Evolutionary conservation across 2,888 invertebrate genomes (phyloP), one percentile per base, ranked within the genome.

Genomic region (Omphaloscelis lunosa): DNA sequence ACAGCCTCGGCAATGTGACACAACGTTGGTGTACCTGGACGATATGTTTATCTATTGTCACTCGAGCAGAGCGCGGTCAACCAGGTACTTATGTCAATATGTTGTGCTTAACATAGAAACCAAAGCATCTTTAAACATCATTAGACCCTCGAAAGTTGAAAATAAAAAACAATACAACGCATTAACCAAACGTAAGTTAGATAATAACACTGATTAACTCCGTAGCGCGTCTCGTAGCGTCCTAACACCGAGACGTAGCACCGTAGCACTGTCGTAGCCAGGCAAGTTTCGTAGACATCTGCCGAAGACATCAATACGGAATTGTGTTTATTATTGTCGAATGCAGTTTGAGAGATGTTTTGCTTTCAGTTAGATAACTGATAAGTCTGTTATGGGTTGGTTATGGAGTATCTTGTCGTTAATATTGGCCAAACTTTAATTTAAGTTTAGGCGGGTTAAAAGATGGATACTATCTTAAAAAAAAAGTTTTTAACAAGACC

Each of bases 241-340:
- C 77, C 70, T 79, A 78, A 75, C 77, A 72, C 27, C 12, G 23
- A 45, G 41, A 66, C 45, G 71, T 72, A 73, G 41, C 41, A 59
- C 4, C 72, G 86, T 71, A 83, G 83, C 75, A 58, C 2, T 67
- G 79, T 59, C 79, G 86, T 83, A 86, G 80, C 70, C 76, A 88
- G 80, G 58, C 76, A 80, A 83, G 75, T 86, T 83, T 85, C 75
- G 85, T 87, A 85, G 88, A 81, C 88, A 85, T 85, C 85, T 85
- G 85, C 51, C 72, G 72, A 78, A 85, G 87, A 87, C 87, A 82
- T 86, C 81, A 75, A 76, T 75, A 70, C 34, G 29, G 62, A 69
- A 62, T 77, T 75, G 67, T 70, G 76, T 72, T 87, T 85, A 77
- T 81, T 78, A 77, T 72, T 74, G 76, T 65, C 34, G 23, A 61